These are phyloP conservation scores for Nesospiza acunhae DNA, from an alignment of 2,113 vertebrate species.

Conservation along the genomic window DNA sequence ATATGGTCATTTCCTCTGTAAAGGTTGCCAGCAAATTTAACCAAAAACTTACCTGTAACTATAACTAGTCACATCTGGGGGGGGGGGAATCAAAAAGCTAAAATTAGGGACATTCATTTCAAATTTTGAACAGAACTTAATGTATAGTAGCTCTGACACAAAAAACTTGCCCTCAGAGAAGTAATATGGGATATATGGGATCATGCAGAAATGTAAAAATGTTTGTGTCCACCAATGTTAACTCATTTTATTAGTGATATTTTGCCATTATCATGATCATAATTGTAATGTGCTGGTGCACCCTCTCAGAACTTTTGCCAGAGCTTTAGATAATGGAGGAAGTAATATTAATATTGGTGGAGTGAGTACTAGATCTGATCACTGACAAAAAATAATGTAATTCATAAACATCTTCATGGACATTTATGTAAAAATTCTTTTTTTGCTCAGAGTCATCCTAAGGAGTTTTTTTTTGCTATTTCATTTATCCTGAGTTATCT, in stretches of 20 bases:
- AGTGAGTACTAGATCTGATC: neutral
- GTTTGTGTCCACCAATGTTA: neutral
- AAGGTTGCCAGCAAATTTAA: neutral
- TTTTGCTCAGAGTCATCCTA: neutral
- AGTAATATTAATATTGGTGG: neutral
- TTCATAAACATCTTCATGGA: neutral
- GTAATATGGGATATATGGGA: neutral
- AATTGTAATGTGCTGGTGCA: neutral
- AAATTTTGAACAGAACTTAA: neutral
- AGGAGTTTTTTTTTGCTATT: neutral
- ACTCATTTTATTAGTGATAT: neutral
- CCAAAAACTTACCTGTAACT: neutral
- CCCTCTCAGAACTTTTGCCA: neutral
- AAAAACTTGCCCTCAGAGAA: neutral
- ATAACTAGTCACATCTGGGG: neutral
- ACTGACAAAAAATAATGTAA: neutral
- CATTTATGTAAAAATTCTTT: neutral
- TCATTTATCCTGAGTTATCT: neutral
- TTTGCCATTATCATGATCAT: neutral
- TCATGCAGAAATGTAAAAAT: neutral
- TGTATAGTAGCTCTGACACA: neutral
- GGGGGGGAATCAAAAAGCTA: fast-evolving
- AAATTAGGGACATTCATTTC: neutral
- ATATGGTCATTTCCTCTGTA: neutral
- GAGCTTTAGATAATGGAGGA: neutral